A percentile compares a stretch with the other conserved stretches of the same genome.
phyloP scores from a whole-genome alignment of 2,888 invertebrate genomes.

The Scrobipalpa costella region DNA sequence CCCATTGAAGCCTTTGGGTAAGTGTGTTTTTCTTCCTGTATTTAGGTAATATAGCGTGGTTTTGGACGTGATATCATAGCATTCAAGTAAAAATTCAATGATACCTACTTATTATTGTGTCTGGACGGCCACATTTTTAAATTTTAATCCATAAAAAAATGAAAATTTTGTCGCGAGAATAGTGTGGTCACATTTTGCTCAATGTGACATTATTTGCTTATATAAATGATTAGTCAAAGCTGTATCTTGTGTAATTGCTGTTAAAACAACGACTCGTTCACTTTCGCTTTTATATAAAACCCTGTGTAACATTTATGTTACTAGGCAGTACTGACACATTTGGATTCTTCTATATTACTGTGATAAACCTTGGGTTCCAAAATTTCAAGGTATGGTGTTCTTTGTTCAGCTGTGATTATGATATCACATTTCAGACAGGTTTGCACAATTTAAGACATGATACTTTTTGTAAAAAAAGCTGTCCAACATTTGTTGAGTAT shows the following conservation, averaged over 20 bases:
- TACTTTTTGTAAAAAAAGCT: no score
- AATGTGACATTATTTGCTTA: slow-evolving; percentile 46
- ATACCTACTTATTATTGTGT: neutral
- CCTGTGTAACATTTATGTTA: slow-evolving; percentile 2
- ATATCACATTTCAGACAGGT: neutral
- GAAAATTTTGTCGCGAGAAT: neutral
- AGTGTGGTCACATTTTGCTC: slow-evolving; percentile 44
- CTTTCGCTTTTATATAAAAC: slow-evolving; percentile 13
- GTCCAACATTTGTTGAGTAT: no score
- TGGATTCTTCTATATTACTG: no score
- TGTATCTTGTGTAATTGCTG: slow-evolving; percentile 41
- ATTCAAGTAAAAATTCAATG: neutral
- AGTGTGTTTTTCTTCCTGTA: slow-evolving; percentile 37
- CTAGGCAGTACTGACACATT: no score
- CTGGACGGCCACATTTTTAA: neutral
- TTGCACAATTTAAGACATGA: neutral
- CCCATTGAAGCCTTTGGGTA: slow-evolving; percentile 81
- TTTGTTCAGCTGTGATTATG: slow-evolving; percentile 13
- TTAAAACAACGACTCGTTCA: slow-evolving; percentile 27
- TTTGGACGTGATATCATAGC: neutral
- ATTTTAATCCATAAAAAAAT: neutral
- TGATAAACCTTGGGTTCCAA: neutral
- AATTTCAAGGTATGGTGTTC: slow-evolving; percentile 1
- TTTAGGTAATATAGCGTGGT: neutral
- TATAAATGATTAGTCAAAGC: slow-evolving; percentile 9